These are phyloP conservation scores for Salvelinus fontinalis DNA, from an alignment of 2,113 vertebrate genomes.

Conservation along the genomic window DNA sequence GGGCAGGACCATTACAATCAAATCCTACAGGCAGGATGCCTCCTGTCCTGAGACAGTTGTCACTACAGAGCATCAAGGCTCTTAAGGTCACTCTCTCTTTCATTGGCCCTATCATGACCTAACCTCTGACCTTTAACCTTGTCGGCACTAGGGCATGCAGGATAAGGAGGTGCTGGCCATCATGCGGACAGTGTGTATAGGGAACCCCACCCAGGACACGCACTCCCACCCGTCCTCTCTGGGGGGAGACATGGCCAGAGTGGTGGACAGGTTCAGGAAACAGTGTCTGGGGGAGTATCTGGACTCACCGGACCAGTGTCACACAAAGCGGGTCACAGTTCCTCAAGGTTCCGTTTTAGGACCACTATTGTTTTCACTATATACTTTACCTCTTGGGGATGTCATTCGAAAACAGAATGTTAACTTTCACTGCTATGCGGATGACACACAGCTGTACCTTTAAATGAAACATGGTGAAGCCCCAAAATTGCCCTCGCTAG, in stretches of 20 bases:
- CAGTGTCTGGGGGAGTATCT: constrained; percentile 30
- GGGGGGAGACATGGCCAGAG: neutral
- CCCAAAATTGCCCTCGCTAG: too few species aligned
- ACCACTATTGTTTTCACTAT: too few species aligned
- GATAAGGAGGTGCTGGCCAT: constrained; percentile 22
- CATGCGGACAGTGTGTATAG: neutral
- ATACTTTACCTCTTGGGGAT: too few species aligned
- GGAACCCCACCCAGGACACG: neutral
- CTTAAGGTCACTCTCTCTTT: neutral
- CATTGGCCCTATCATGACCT: neutral
- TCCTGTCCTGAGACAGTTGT: too few species aligned
- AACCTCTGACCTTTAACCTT: neutral
- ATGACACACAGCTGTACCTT: too few species aligned
- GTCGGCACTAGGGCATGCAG: constrained; percentile 11
- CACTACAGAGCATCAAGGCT: too few species aligned
- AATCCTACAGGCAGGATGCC: too few species aligned
- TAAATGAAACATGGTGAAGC: too few species aligned
- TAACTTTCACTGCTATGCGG: too few species aligned
- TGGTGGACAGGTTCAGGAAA: constrained; percentile 28
- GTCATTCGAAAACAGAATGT: too few species aligned
- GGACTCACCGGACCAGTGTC: constrained; percentile 16
- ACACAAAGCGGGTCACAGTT: neutral
- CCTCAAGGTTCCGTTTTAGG: too few species aligned
- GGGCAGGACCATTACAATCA: neutral
- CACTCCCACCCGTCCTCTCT: constrained; percentile 29